Conservation (phyloP, 2,113 vertebrate genomes). For the Antennarius striatus region DNA sequence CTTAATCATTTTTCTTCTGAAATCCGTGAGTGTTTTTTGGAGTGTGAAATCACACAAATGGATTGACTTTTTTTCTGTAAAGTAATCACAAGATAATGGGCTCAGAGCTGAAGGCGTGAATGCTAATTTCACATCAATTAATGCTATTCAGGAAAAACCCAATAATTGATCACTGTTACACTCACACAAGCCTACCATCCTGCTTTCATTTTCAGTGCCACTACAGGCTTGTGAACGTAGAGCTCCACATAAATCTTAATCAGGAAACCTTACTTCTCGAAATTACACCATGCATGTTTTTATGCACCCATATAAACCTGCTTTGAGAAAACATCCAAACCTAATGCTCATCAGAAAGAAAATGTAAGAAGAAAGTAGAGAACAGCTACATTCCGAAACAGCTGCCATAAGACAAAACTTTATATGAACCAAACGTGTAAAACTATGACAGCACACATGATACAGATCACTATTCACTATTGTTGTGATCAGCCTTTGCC, state of each 20-base stretch:
- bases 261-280: background rate
- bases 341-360: too few species aligned
- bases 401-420: too few species aligned
- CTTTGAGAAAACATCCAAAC: too few species aligned
- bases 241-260: slow-evolving; percentile 56
- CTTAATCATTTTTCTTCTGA: slow-evolving; percentile 51
- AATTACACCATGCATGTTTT: slow-evolving; percentile 29
- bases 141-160: slow-evolving; percentile 65
- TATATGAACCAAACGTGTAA: too few species aligned
- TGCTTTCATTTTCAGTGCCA: slow-evolving; percentile 65
- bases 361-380: too few species aligned
- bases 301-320: background rate
- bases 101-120: slow-evolving; percentile 64
- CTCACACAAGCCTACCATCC: slow-evolving; percentile 50
- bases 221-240: slow-evolving; percentile 46
- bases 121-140: slow-evolving; percentile 76
- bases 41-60: slow-evolving; percentile 67
- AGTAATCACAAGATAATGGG: slow-evolving; percentile 68
- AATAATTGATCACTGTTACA: slow-evolving; percentile 67
- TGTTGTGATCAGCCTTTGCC: background rate
- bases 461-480: too few species aligned
- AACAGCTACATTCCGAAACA: too few species aligned
- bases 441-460: too few species aligned
- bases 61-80: slow-evolving; percentile 58
- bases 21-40: slow-evolving; percentile 62